phyloP scores from a whole-genome alignment of 1,140 invertebrate genomes.

The Zeugodacus cucurbitae region DNA sequence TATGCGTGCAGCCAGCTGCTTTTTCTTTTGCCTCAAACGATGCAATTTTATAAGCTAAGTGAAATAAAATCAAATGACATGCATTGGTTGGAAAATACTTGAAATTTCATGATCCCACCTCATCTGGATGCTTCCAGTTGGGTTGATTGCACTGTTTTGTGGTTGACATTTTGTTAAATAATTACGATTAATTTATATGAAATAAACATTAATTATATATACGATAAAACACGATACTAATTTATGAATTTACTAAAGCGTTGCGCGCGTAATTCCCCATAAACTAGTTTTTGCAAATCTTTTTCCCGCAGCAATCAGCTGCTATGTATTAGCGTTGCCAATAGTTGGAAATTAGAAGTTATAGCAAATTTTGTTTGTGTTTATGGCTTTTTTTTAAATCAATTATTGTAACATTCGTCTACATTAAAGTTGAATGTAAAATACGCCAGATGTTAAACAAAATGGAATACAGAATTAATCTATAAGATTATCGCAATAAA shows the following conservation, averaged over 20 bases:
- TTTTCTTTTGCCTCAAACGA: slow-evolving; percentile 73
- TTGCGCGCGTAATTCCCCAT: not conserved
- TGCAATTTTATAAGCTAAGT: slow-evolving; percentile 72
- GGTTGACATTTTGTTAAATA: not conserved
- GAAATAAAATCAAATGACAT: not conserved
- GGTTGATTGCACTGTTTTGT: slow-evolving; percentile 28
- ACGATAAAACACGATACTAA: not conserved
- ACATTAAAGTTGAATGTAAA: too few relatives aligned
- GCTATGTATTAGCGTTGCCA: not conserved
- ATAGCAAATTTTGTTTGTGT: not conserved
- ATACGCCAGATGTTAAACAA: too few relatives aligned
- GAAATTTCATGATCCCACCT: slow-evolving; percentile 44
- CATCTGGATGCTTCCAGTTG: slow-evolving; percentile 61
- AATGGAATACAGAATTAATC: too few relatives aligned
- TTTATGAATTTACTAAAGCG: not conserved
- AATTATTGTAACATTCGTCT: too few relatives aligned
- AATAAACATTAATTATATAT: not conserved
- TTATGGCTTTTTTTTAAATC: not conserved
- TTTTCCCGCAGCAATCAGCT: not conserved
- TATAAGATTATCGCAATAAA: too few relatives aligned
- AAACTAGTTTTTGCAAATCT: not conserved
- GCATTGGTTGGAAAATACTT: not conserved
- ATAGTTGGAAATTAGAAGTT: not conserved
- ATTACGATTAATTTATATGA: too few relatives aligned
- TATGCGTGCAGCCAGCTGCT: slow-evolving; percentile 74